A percentile compares a stretch with the other conserved stretches of the same genome.
Conservation (phyloP, 2,888 invertebrate species). For the Eupithecia vulgata region DNA sequence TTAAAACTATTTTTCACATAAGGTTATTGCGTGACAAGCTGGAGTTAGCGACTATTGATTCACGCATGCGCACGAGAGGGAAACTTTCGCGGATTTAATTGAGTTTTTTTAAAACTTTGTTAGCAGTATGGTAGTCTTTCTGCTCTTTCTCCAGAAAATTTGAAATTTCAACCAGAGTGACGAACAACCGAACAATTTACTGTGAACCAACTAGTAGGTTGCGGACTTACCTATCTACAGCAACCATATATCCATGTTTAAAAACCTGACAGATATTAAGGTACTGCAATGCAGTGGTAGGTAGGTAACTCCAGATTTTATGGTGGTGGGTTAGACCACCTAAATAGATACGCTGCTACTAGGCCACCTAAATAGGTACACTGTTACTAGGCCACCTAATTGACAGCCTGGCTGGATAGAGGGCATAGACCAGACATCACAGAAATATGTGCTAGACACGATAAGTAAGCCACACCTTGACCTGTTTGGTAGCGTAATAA, state of each 20-base stretch:
- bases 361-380: too few species aligned
- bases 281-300: slow-evolving; percentile 5
- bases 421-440: neutral
- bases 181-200: neutral
- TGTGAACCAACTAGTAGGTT: neutral
- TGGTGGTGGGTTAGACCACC: slow-evolving; percentile 2
- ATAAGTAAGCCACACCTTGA: neutral
- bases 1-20: slow-evolving; percentile 39
- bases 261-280: neutral
- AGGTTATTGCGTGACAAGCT: slow-evolving; percentile 41
- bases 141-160: neutral
- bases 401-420: neutral
- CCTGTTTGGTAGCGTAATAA: neutral
- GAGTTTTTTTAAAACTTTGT: neutral
- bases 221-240: neutral
- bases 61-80: slow-evolving; percentile 40
- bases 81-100: slow-evolving; percentile 25
- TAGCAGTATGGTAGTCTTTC: neutral
- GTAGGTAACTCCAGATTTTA: slow-evolving; percentile 2
- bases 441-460: neutral
- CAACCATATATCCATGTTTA: neutral
- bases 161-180: neutral
- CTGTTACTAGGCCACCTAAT: neutral
- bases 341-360: neutral
- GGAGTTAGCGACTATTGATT: slow-evolving; percentile 43